Evolutionary conservation across 2,888 invertebrate species (phyloP).

Genomic region (Gymnoscelis rufifasciata): DNA sequence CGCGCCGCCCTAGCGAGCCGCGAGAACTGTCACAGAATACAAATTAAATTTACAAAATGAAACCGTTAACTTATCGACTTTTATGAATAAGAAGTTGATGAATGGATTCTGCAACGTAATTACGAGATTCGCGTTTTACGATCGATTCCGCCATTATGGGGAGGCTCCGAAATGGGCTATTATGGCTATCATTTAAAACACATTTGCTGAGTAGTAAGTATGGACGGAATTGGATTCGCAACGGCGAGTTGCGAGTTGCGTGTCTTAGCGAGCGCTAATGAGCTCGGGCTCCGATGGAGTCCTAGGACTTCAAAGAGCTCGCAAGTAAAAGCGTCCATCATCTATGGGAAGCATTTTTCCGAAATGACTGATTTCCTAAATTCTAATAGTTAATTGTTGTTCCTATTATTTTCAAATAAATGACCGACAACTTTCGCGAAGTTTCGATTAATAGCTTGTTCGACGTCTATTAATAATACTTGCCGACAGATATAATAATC

Average conservation of each 20-base stretch:
- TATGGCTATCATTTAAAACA: constrained; percentile 31
- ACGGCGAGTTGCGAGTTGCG: constrained; percentile 16
- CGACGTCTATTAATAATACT: no score
- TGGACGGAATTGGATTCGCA: constrained; percentile 20
- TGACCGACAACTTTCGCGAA: no score
- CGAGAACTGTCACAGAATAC: constrained; percentile 45
- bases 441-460: no score
- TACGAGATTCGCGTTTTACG: constrained; percentile 30
- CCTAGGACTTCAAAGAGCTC: constrained; percentile 9
- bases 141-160: constrained; percentile 24
- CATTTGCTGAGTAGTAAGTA: constrained; percentile 30
- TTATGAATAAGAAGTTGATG: constrained; percentile 64
- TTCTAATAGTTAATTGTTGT: no score
- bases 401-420: no score
- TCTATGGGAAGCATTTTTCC: no score
- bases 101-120: constrained; percentile 54
- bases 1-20: constrained; percentile 32
- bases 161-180: constrained; percentile 7
- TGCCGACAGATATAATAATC: no score
- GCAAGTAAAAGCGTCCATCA: not conserved
- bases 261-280: constrained; percentile 16
- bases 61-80: constrained; percentile 67
- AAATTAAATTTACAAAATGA: constrained; percentile 68
- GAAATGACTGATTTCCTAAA: no score
- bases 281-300: constrained; percentile 4